Conservation (phyloP, 1,140 invertebrate genomes). For the Trissolcus basalis region DNA sequence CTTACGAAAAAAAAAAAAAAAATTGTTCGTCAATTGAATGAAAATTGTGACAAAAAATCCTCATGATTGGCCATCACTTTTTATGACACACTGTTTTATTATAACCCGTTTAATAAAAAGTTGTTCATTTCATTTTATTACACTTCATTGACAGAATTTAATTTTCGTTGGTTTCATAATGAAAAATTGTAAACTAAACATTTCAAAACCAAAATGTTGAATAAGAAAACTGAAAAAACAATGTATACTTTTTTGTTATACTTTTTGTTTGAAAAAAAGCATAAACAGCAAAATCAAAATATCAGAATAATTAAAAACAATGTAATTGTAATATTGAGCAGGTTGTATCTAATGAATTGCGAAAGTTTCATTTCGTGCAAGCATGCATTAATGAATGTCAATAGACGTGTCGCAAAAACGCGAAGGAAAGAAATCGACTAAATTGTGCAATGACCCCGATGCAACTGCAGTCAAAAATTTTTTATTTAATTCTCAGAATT, state of each 20-base stretch:
- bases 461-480: constrained; percentile 29
- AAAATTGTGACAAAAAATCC: constrained; percentile 11
- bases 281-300: not conserved
- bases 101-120: too few relatives aligned
- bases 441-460: constrained; percentile 44
- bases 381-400: constrained; percentile 46
- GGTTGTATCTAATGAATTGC: constrained; percentile 32
- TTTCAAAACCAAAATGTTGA: too few relatives aligned
- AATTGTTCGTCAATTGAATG: constrained; percentile 18
- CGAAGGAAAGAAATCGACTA: constrained; percentile 44
- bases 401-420: constrained; percentile 44
- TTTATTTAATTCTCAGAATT: too few relatives aligned
- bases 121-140: too few relatives aligned
- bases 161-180: too few relatives aligned
- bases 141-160: too few relatives aligned
- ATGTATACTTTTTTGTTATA: too few relatives aligned
- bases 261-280: not conserved
- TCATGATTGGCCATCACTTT: too few relatives aligned
- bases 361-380: constrained; percentile 21
- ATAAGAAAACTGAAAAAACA: too few relatives aligned
- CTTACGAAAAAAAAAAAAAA: constrained; percentile 11
- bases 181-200: too few relatives aligned
- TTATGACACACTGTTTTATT: too few relatives aligned
- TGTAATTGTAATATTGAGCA: constrained; percentile 9
- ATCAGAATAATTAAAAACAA: constrained; percentile 5